Evolutionary conservation across 2,113 vertebrate genomes (phyloP).

Genomic region (Eublepharis macularius): DNA sequence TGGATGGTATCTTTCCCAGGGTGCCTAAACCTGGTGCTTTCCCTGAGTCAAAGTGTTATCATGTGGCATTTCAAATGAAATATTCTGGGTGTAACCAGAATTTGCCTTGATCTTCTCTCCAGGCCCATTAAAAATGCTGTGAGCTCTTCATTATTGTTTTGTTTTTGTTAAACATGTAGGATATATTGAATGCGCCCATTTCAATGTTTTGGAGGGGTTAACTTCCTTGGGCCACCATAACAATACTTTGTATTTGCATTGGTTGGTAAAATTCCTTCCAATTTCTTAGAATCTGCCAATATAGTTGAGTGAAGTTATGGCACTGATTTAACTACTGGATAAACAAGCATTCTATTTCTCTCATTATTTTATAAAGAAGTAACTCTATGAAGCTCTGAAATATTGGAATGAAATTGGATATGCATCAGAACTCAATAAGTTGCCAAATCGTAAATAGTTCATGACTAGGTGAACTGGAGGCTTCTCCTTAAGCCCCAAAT

Average conservation of each 20-base stretch:
- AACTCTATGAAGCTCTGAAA: neutral
- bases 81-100: no score
- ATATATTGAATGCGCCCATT: neutral
- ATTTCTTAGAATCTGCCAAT: neutral
- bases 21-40: no score
- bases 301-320: neutral
- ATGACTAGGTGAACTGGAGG: no score
- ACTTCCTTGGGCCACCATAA: neutral
- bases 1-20: no score
- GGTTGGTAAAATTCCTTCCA: constrained; percentile 39
- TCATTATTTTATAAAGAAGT: neutral
- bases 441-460: no score
- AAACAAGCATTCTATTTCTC: neutral
- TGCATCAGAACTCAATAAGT: no score
- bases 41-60: no score
- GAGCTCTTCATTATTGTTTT: neutral
- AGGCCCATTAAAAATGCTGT: neutral
- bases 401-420: neutral
- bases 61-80: no score
- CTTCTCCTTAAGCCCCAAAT: no score
- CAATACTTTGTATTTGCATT: neutral
- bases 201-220: neutral
- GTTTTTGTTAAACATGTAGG: neutral
- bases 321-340: neutral
- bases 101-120: neutral